These are phyloP conservation scores for Abrostola triplasia DNA, from an alignment of 2,888 invertebrate genomes.

Conservation along the genomic window DNA sequence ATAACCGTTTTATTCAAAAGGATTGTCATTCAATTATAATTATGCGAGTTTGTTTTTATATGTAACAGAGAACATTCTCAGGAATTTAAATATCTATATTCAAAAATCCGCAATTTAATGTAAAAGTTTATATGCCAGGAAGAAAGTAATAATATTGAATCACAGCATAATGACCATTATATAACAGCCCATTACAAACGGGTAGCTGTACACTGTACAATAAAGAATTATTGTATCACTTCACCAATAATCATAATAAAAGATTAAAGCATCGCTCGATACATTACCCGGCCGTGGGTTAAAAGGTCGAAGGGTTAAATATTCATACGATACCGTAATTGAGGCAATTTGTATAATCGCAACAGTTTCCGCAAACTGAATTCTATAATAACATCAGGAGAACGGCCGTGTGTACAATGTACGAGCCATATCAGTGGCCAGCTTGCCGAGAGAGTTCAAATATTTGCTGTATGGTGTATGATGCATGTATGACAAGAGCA, in stretches of 20 bases:
- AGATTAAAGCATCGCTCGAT: slow-evolving; percentile 41
- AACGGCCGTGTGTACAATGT: slow-evolving; percentile 38
- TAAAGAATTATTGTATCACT: slow-evolving; percentile 30
- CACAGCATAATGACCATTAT: neutral
- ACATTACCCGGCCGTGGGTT: slow-evolving; percentile 43
- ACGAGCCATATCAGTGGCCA: slow-evolving; percentile 5
- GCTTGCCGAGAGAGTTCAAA: neutral
- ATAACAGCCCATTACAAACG: slow-evolving; percentile 1
- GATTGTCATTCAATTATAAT: neutral
- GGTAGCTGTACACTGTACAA: slow-evolving; percentile 9
- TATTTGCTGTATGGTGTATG: slow-evolving; percentile 10
- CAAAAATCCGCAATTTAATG: neutral
- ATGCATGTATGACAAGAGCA: too few relatives aligned
- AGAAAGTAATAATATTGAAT: neutral
- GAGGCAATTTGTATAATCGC: slow-evolving; percentile 65
- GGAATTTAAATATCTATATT: neutral
- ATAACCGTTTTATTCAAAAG: neutral
- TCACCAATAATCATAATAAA: slow-evolving; percentile 50
- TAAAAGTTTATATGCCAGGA: neutral
- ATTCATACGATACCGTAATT: slow-evolving; percentile 63
- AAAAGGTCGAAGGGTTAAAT: slow-evolving; percentile 60
- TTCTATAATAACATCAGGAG: slow-evolving; percentile 53
- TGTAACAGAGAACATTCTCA: neutral
- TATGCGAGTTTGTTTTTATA: neutral
- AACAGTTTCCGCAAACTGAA: slow-evolving; percentile 56